phyloP scores from a whole-genome alignment of 2,888 invertebrate species.

The Hoplodrina blanda region DNA sequence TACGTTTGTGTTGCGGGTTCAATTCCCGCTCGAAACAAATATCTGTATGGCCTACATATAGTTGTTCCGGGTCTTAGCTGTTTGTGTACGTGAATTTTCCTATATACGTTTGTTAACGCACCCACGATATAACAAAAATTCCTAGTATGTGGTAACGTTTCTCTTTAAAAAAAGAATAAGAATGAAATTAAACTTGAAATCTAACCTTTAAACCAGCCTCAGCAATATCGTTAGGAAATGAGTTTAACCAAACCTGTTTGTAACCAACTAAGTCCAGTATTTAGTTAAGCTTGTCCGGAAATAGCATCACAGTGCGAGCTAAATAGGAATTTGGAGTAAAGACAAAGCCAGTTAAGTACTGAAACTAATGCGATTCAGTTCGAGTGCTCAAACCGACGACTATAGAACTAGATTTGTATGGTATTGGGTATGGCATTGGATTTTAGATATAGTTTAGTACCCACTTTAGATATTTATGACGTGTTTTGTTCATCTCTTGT shows the following conservation, averaged over 20 bases:
- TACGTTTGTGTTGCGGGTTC: too few species aligned
- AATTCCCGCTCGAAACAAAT: too few species aligned
- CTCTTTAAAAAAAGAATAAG: too few species aligned
- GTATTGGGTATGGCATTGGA: not conserved
- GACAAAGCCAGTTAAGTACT: conserved; percentile 43
- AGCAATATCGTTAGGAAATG: conserved; percentile 15
- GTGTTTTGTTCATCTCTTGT: not conserved
- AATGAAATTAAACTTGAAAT: not conserved
- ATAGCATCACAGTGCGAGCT: conserved; percentile 28
- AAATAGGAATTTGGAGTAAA: conserved; percentile 28
- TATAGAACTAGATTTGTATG: not conserved
- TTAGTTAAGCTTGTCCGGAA: conserved; percentile 36
- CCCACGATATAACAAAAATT: too few species aligned
- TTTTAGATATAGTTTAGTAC: not conserved
- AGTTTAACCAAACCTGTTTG: conserved; percentile 17
- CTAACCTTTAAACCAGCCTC: not conserved
- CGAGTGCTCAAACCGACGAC: conserved; percentile 4
- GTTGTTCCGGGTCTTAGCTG: too few species aligned
- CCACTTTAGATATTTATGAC: not conserved
- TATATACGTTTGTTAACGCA: too few species aligned
- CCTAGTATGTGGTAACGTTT: too few species aligned
- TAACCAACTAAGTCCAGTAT: conserved; percentile 17
- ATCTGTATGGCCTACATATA: too few species aligned
- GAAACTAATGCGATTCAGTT: conserved; percentile 43
- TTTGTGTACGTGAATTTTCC: too few species aligned